Conservation (phyloP, 2,888 invertebrate species). For the Cotesia congregata region DNA sequence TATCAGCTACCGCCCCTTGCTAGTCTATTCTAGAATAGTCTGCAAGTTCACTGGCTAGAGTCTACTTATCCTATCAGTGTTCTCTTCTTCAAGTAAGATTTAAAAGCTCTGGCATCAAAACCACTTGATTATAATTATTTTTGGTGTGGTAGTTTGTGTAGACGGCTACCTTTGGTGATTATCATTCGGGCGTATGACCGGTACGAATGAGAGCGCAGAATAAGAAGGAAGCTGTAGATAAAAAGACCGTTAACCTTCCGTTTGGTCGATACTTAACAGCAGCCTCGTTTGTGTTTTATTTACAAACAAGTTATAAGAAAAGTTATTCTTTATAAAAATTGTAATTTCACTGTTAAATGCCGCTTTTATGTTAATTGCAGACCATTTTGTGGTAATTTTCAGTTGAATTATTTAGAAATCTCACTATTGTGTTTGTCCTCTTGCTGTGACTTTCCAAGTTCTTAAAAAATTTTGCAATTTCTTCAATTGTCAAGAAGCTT, state of each 20-base stretch:
- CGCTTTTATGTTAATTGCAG: background rate
- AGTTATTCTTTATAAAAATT: background rate
- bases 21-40: no score
- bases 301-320: background rate
- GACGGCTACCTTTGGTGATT: constrained; percentile 8
- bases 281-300: background rate
- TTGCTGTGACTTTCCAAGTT: no score
- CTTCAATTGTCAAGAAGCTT: no score
- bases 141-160: background rate
- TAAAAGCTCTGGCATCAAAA: background rate
- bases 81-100: background rate
- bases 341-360: background rate
- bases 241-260: constrained; percentile 48
- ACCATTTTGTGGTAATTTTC: background rate
- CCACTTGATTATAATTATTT: background rate
- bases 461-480: no score
- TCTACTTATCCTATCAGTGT: background rate
- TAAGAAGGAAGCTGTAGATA: constrained; percentile 26
- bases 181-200: constrained; percentile 16
- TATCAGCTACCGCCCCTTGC: no score
- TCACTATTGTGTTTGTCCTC: no score
- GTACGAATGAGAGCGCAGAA: constrained; percentile 24
- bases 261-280: constrained; percentile 51
- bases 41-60: background rate
- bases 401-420: no score